These are phyloP conservation scores for Oreochromis grahami DNA, from an alignment of 2,797 vertebrate genomes.

Conservation along the genomic window DNA sequence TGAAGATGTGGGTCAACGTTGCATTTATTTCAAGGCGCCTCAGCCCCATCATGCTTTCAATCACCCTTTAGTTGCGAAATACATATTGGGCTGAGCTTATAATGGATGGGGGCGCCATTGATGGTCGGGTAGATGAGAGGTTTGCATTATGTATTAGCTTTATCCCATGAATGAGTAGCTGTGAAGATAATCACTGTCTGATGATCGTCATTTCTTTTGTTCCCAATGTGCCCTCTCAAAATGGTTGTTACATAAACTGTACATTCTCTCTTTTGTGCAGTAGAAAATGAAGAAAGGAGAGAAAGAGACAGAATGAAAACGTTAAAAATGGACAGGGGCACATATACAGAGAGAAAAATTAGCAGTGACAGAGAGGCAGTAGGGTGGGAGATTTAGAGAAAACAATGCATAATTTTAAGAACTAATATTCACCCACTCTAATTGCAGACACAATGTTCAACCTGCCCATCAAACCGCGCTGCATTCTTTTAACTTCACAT, in stretches of 20 bases:
- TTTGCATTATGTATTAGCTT: constrained; percentile 62
- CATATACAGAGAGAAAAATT: background rate
- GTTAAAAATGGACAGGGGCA: background rate
- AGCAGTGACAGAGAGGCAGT: background rate
- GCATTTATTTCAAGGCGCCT: constrained; percentile 64
- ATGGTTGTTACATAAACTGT: constrained; percentile 41
- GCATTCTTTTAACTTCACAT: background rate
- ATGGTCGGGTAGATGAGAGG: constrained; percentile 31
- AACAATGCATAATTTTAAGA: background rate
- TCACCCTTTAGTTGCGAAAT: constrained; percentile 56
- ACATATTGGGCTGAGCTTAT: constrained; percentile 50
- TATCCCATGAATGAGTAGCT: constrained; percentile 41
- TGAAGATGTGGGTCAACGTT: constrained; percentile 74
- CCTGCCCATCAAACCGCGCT: background rate
- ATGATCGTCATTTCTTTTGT: constrained; percentile 50
- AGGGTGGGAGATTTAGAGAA: background rate
- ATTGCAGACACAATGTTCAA: background rate
- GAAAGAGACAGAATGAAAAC: background rate
- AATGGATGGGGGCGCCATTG: constrained; percentile 48
- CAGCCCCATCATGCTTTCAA: constrained; percentile 50
- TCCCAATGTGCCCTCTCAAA: constrained; percentile 35
- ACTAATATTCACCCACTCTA: background rate
- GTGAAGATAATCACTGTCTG: constrained; percentile 52
- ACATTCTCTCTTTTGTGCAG: constrained; percentile 22
- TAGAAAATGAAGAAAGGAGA: background rate